These are phyloP conservation scores for Raphicerus campestris DNA, from an alignment of 2,113 vertebrate genomes.

Conservation along the genomic window DNA sequence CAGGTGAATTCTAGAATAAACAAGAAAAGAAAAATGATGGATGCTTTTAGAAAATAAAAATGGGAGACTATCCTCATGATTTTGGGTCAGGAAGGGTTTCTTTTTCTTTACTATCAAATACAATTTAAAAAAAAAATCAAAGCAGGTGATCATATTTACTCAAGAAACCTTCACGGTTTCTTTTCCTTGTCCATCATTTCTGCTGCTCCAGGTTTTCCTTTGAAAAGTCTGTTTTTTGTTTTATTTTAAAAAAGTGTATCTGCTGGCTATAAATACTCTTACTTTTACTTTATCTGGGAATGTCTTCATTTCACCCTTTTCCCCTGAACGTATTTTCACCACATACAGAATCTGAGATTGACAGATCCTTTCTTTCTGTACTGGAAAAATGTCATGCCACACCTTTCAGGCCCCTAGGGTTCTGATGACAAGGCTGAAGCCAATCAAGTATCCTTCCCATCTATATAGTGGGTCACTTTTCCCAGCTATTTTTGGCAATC, in stretches of 20 bases:
- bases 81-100: background rate
- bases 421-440: background rate
- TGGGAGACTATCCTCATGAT: background rate
- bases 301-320: background rate
- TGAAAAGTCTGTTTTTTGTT: background rate
- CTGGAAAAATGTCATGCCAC: background rate
- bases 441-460: background rate
- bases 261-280: background rate
- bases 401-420: background rate
- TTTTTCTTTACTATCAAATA: background rate
- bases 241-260: background rate
- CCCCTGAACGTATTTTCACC: background rate
- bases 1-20: background rate
- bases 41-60: background rate
- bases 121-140: background rate
- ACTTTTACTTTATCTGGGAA: background rate
- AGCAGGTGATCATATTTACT: background rate
- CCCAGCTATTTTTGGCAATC: background rate
- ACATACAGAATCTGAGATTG: background rate
- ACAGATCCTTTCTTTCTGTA: background rate
- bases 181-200: background rate
- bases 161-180: background rate
- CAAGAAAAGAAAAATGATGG: background rate
- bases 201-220: background rate
- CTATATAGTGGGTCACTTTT: background rate